phyloP scores from a whole-genome alignment of 2,113 vertebrate species.

The Picathartes gymnocephalus region DNA sequence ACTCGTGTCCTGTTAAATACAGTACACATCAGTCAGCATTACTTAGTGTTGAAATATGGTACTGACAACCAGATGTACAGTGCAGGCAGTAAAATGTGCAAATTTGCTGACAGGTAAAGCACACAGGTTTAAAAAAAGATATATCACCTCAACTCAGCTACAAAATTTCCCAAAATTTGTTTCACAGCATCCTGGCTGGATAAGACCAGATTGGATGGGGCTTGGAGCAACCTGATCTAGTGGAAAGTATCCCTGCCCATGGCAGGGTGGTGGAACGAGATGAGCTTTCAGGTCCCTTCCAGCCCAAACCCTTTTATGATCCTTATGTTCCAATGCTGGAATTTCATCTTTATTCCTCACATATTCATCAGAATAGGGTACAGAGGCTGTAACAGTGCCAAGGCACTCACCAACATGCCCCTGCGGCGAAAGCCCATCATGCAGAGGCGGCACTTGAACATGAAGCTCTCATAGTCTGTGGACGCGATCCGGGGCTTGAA shows the following conservation, averaged over 20 bases:
- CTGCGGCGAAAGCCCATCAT: constrained; percentile 98
- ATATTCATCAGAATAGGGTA: too few species aligned
- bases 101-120: not conserved
- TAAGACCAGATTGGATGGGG: not conserved
- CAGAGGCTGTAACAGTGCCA: not conserved
- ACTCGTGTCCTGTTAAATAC: not conserved
- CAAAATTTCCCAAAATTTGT: not conserved
- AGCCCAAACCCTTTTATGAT: not conserved
- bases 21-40: not conserved
- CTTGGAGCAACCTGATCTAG: not conserved
- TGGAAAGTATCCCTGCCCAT: not conserved
- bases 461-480: constrained; percentile 94
- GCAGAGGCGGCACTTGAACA: constrained; percentile 95
- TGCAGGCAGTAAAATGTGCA: not conserved
- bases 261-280: not conserved
- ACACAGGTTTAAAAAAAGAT: not conserved
- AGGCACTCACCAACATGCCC: constrained; percentile 93
- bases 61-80: not conserved
- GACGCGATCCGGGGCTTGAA: constrained; percentile 91
- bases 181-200: not conserved
- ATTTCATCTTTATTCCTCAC: not conserved
- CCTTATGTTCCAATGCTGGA: not conserved
- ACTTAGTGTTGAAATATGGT: not conserved
- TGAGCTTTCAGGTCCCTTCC: not conserved
- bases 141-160: not conserved